phyloP scores from a whole-genome alignment of 2,888 invertebrate species.

The Orchestes rusci region DNA sequence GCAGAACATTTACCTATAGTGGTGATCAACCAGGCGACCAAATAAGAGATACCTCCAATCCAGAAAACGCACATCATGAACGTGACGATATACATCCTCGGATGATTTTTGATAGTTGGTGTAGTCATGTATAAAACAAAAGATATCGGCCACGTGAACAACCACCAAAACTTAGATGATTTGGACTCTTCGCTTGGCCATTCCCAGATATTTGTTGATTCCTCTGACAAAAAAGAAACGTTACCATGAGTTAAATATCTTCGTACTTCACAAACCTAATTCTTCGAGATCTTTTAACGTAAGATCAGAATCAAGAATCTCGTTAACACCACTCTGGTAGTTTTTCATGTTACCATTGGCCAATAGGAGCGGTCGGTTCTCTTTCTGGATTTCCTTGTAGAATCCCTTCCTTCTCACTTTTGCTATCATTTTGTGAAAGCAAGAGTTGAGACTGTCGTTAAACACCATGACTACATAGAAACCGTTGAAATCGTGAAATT shows the following conservation, averaged over 20 bases:
- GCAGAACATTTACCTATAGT: slow-evolving; percentile 56
- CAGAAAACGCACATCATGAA: slow-evolving; percentile 76
- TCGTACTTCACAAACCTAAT: slow-evolving; percentile 37
- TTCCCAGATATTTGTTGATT: slow-evolving; percentile 42
- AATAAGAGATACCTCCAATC: slow-evolving; percentile 73
- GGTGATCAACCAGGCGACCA: slow-evolving; percentile 83
- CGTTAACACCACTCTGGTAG: slow-evolving; percentile 29
- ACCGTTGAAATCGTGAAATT: too few species aligned
- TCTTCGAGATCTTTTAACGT: slow-evolving; percentile 43
- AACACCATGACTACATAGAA: slow-evolving; percentile 69
- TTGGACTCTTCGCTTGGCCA: slow-evolving; percentile 50
- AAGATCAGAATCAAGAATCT: slow-evolving; percentile 36
- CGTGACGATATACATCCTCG: slow-evolving; percentile 57
- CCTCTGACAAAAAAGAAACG: slow-evolving; percentile 23
- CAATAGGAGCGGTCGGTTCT: slow-evolving; percentile 41
- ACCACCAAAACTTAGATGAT: slow-evolving; percentile 49
- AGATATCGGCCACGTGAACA: slow-evolving; percentile 74
- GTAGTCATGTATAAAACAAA: slow-evolving; percentile 64
- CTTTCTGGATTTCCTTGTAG: slow-evolving; percentile 51
- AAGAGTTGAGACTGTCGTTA: slow-evolving; percentile 52
- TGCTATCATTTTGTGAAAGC: slow-evolving; percentile 47
- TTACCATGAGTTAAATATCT: too few species aligned
- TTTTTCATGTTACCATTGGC: slow-evolving; percentile 21
- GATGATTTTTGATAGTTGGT: slow-evolving; percentile 65
- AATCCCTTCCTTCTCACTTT: slow-evolving; percentile 46